Conservation (phyloP, 2,113 vertebrate genomes). For the Lamprotornis superbus region DNA sequence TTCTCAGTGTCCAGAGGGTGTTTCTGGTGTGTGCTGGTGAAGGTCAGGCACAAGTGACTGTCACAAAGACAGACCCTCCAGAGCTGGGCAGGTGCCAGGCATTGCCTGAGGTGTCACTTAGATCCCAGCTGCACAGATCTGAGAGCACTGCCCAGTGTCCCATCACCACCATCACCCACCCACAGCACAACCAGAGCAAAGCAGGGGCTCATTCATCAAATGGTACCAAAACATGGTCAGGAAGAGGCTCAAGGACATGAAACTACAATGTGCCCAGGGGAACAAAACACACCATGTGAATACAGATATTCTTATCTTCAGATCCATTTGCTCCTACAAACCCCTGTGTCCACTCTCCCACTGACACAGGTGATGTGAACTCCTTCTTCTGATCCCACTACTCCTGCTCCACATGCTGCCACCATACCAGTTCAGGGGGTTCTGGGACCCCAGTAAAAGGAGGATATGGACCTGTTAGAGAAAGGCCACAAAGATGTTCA, state of each 20-base stretch:
- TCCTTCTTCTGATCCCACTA: not conserved
- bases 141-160: not conserved
- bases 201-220: not conserved
- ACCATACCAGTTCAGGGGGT: fast-evolving
- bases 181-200: not conserved
- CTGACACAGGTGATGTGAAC: not conserved
- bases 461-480: not conserved
- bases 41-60: not conserved
- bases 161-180: not conserved
- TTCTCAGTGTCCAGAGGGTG: not conserved
- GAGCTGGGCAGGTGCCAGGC: not conserved
- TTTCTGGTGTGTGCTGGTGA: not conserved
- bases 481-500: not conserved
- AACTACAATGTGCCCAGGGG: not conserved
- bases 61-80: not conserved
- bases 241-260: not conserved
- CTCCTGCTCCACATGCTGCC: not conserved
- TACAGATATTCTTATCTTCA: not conserved
- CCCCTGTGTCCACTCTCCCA: not conserved
- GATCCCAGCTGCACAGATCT: not conserved
- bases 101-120: not conserved
- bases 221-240: not conserved
- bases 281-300: not conserved
- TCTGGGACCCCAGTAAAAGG: not conserved
- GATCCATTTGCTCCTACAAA: not conserved